Base-by-base conservation (phyloP, 2,797 vertebrate species). In the Pempheris klunzingeri region DNA sequence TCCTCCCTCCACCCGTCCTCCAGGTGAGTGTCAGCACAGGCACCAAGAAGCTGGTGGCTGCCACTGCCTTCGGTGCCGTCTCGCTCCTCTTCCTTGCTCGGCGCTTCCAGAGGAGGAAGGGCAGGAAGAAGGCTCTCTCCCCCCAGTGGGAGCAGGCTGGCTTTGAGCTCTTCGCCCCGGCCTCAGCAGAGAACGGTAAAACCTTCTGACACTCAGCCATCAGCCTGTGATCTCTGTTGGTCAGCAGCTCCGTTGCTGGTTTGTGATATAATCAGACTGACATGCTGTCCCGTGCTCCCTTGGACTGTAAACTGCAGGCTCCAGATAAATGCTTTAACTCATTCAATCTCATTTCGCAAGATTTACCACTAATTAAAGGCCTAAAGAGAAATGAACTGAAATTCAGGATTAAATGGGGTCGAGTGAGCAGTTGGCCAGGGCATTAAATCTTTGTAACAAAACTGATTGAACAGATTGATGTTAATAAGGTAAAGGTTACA, bases 71-170 rank as follows among this genome's bases (percentile, higher is more conserved):
- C 4, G 93, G 97, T 11, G 95, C 96, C 0, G 53, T 97, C 80
- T 97, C 98, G 36, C 93, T 99, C 71, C 92, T 98, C 91, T 95
- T 97, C 90, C 96, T 99, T 55, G 97, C 98, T 1, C 96, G 92
- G 71, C 97, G 95, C 87, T 97, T 99, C 88, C 97, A 96, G 94
- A 96, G 98, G 90, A 96, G 94, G 88, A 97, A 97, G 86, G 96
- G 96, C 75, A 96, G 93, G 82, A 96, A 94, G 77, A 96, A 93
- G 89, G 66, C 67, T 57, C 80, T 71, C 32, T 91, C 94, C 0
- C 93, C 94, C 17, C 83, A 82, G 59, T 97, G 96, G 96, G 96
- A 97, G 62, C 94, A 95, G 64, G 92, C 88, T 53, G 94, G 92
- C 50, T 91, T 97, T 0, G 94, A 97, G 70, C 94, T 96, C 41